A percentile compares a stretch with the other conserved stretches of the same genome.
These are phyloP conservation scores for Acomys russatus DNA, from an alignment of 2,797 vertebrate genomes.

Conservation along the genomic window DNA sequence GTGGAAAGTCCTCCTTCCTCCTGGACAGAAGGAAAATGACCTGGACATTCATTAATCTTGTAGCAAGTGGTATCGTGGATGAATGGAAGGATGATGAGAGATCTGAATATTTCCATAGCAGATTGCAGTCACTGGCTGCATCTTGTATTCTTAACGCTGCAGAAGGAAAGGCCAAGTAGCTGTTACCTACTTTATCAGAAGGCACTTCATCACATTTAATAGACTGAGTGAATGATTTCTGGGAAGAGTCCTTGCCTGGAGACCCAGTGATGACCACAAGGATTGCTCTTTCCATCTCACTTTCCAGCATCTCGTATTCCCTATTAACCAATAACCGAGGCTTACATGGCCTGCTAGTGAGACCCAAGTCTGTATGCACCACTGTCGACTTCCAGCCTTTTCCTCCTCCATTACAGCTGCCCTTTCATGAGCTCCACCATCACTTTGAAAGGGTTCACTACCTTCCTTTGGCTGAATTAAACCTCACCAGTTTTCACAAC, in stretches of 20 bases:
- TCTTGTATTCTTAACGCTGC: background rate
- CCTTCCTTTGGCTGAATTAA: background rate
- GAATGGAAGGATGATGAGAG: background rate
- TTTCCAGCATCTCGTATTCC: too few relatives aligned
- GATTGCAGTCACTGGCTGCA: background rate
- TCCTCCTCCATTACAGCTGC: background rate
- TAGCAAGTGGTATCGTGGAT: background rate
- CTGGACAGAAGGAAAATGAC: fast-evolving
- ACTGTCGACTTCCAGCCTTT: background rate
- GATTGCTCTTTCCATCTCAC: too few relatives aligned
- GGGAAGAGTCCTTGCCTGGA: background rate
- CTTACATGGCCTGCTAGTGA: background rate
- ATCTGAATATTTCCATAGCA: background rate
- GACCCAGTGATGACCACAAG: too few relatives aligned
- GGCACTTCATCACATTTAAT: background rate
- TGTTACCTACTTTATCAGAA: background rate
- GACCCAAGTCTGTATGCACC: fast-evolving
- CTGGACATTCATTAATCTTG: background rate
- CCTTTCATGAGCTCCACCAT: background rate
- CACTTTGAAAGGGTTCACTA: background rate
- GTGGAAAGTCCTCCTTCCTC: fast-evolving
- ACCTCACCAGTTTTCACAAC: background rate
- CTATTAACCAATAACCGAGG: background rate
- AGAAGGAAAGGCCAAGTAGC: background rate
- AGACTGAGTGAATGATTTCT: background rate